Percentiles rank a stretch among this genome's conserved stretches.
These are phyloP conservation scores for Jordanella pulchra DNA, from an alignment of 2,797 vertebrate species.

Conservation along the genomic window DNA sequence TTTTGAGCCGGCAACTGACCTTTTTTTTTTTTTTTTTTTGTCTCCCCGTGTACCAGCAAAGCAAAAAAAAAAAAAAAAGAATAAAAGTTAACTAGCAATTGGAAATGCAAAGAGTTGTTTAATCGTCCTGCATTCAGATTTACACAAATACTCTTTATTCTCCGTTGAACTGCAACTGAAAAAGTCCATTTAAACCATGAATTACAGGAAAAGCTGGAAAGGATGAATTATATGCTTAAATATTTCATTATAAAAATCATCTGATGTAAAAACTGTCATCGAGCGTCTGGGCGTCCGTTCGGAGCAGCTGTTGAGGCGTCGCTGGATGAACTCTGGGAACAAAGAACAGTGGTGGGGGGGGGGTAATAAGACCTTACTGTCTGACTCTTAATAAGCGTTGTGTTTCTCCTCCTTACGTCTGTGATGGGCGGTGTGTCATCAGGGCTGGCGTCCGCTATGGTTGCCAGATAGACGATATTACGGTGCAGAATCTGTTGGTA, in stretches of 20 bases:
- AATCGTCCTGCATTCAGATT: neutral
- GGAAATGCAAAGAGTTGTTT: slow-evolving; percentile 9
- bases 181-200: neutral
- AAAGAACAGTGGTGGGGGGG: neutral
- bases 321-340: slow-evolving; percentile 42
- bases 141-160: neutral
- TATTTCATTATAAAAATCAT: neutral
- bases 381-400: neutral
- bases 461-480: slow-evolving; percentile 95
- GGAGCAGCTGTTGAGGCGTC: slow-evolving; percentile 16
- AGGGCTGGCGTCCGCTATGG: slow-evolving; percentile 88
- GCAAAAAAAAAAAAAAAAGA: slow-evolving; percentile 81
- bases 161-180: neutral
- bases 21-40: slow-evolving; percentile 51
- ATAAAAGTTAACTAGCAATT: slow-evolving; percentile 81
- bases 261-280: neutral
- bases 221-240: no score
- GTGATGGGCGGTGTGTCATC: slow-evolving; percentile 37
- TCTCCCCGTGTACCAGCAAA: slow-evolving; percentile 83
- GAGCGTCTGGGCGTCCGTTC: slow-evolving; percentile 10
- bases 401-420: slow-evolving; percentile 42
- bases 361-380: neutral
- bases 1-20: slow-evolving; percentile 83
- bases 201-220: neutral
- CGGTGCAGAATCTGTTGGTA: slow-evolving; percentile 96